phyloP scores from a whole-genome alignment of 2,888 invertebrate species.

The Scrobipalpa costella region DNA sequence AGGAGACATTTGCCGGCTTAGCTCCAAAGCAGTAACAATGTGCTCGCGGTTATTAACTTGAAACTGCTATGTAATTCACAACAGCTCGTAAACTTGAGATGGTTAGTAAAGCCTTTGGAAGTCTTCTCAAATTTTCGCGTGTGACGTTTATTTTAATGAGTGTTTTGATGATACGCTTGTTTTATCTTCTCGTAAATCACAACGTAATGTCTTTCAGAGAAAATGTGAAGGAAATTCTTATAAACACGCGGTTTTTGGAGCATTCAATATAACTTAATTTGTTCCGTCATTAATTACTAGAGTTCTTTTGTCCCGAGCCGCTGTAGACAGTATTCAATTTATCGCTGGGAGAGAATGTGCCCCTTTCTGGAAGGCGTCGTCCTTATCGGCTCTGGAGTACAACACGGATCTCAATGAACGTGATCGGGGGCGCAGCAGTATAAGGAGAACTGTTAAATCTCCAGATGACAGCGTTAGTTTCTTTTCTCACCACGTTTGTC shows the following conservation, averaged over 20 bases:
- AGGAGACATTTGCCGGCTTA: not conserved
- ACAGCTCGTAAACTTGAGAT: slow-evolving; percentile 16
- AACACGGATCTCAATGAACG: too few species aligned
- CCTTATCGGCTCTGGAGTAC: too few species aligned
- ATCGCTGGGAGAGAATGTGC: not conserved
- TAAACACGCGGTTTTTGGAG: not conserved
- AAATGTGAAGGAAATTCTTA: too few species aligned
- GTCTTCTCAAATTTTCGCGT: slow-evolving; percentile 3
- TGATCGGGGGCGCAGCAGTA: too few species aligned
- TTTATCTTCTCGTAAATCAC: slow-evolving; percentile 4
- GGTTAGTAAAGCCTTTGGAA: slow-evolving; percentile 3
- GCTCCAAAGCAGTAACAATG: not conserved
- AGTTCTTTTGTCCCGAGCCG: not conserved
- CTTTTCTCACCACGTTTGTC: too few species aligned
- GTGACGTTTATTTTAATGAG: slow-evolving; percentile 8
- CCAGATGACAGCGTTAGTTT: too few species aligned
- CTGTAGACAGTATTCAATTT: not conserved
- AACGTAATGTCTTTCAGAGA: not conserved
- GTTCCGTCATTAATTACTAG: not conserved
- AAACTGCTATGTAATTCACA: slow-evolving; percentile 4
- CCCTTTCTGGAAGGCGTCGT: not conserved
- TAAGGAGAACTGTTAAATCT: too few species aligned
- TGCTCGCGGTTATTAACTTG: slow-evolving; percentile 10
- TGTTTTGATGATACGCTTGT: slow-evolving; percentile 8
- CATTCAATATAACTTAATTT: slow-evolving; percentile 1